Percentiles rank a stretch among this genome's conserved stretches.
These are phyloP conservation scores for Tetramorium bicarinatum DNA, from an alignment of 2,888 invertebrate species.

Conservation along the genomic window DNA sequence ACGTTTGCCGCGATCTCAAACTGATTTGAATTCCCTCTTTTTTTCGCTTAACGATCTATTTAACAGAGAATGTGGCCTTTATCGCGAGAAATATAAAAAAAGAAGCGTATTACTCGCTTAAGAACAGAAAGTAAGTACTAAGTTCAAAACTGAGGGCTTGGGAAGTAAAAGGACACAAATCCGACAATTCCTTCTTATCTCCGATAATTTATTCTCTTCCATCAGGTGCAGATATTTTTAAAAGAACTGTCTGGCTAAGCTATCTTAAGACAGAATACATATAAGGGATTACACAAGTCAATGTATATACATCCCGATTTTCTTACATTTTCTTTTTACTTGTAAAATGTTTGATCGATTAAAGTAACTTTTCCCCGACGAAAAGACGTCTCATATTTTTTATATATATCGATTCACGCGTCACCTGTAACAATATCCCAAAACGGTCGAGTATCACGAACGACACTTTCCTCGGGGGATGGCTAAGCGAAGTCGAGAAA, in stretches of 20 bases:
- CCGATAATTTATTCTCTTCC: slow-evolving; percentile 8
- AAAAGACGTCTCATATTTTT: background rate
- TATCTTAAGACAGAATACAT: background rate
- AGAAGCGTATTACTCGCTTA: background rate
- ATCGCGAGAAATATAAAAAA: slow-evolving; percentile 21
- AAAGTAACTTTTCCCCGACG: background rate
- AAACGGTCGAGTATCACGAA: slow-evolving; percentile 17
- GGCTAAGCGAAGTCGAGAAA: background rate
- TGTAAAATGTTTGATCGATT: background rate
- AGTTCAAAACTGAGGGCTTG: background rate
- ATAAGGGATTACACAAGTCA: background rate
- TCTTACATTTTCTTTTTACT: background rate
- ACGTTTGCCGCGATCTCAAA: slow-evolving; percentile 39
- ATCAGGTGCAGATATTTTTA: background rate
- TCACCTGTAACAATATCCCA: background rate
- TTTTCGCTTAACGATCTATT: slow-evolving; percentile 49
- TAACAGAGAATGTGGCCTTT: slow-evolving; percentile 25
- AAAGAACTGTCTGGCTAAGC: background rate
- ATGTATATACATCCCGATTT: background rate
- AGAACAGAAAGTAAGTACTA: slow-evolving; percentile 22
- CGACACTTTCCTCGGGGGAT: background rate
- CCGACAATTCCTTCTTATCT: background rate
- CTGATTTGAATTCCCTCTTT: slow-evolving; percentile 50
- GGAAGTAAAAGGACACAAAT: background rate
- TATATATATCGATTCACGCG: background rate